phyloP scores from a whole-genome alignment of 1,140 invertebrate genomes.

The Rhyzopertha dominica region DNA sequence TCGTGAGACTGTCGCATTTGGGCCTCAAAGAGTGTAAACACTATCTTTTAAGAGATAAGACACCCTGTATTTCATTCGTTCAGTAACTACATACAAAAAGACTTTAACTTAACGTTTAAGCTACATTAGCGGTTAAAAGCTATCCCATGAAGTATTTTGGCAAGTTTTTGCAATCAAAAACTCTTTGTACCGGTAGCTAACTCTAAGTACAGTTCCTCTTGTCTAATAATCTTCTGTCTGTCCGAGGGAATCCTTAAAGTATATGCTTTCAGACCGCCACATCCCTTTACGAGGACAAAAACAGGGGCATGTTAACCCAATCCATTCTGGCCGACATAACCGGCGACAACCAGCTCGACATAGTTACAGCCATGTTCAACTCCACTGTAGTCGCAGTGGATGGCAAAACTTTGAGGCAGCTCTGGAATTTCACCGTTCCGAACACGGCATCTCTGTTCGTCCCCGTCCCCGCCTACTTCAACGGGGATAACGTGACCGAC shows the following conservation, averaged over 20 bases:
- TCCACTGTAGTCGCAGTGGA: constrained; percentile 69
- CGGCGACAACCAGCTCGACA: constrained; percentile 66
- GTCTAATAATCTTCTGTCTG: constrained; percentile 4
- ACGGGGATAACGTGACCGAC: constrained; percentile 75
- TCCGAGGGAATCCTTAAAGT: constrained; percentile 10
- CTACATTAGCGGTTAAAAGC: no score
- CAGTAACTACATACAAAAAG: no score
- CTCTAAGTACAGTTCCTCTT: not conserved
- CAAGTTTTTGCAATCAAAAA: no score
- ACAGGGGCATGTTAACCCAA: constrained; percentile 56
- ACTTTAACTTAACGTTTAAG: no score
- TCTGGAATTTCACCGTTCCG: constrained; percentile 70
- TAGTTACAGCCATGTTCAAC: constrained; percentile 68
- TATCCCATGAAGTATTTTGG: no score
- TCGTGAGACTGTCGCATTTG: no score
- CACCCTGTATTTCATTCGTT: no score
- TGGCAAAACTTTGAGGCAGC: constrained; percentile 57
- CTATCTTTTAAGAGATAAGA: no score
- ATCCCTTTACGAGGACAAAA: constrained; percentile 43
- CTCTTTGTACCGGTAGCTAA: no score
- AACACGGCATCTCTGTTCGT: constrained; percentile 61
- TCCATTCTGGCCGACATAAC: constrained; percentile 73
- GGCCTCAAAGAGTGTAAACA: no score
- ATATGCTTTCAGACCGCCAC: not conserved
- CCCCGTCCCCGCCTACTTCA: constrained; percentile 76